A percentile compares a stretch with the other conserved stretches of the same genome.
Evolutionary conservation across 2,113 vertebrate species (phyloP).

Genomic region (Coreoperca whiteheadi): DNA sequence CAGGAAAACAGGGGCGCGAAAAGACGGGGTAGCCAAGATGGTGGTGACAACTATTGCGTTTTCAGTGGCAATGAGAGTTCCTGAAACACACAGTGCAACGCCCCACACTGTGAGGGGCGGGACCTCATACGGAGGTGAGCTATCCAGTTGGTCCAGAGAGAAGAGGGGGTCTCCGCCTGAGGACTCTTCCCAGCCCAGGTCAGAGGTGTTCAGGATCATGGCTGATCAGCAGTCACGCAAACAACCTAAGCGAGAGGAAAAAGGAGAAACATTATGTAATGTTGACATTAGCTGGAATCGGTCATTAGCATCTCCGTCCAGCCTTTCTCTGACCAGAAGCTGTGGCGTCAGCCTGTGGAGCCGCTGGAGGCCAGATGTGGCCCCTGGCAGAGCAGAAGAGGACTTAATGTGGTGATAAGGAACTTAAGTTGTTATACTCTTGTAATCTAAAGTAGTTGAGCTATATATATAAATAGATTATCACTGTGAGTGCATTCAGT

Average conservation of each 20-base stretch:
- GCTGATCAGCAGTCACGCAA: constrained; percentile 41
- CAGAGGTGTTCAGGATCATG: constrained; percentile 81
- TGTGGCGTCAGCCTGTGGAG: constrained; percentile 23
- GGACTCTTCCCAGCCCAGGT: constrained; percentile 80
- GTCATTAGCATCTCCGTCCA: constrained; percentile 14
- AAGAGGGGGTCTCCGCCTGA: constrained; percentile 79
- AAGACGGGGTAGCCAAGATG: constrained; percentile 88
- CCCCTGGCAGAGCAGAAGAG: background rate
- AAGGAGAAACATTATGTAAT: background rate
- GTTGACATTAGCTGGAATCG: constrained; percentile 23
- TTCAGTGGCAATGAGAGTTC: constrained; percentile 92
- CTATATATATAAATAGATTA: background rate
- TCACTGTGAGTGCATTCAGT: constrained; percentile 16
- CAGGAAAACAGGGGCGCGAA: constrained; percentile 92
- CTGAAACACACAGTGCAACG: constrained; percentile 90
- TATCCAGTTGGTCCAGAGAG: constrained; percentile 63
- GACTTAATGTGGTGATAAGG: background rate
- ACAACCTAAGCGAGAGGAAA: constrained; percentile 49
- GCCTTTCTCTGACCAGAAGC: constrained; percentile 1
- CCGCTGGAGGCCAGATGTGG: constrained; percentile 3
- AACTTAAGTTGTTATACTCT: constrained; percentile 8
- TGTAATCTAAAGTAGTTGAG: background rate
- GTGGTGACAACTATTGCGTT: constrained; percentile 92
- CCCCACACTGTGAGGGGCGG: constrained; percentile 89
- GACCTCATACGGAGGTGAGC: constrained; percentile 71